Conservation (phyloP, 2,797 vertebrate genomes). For the Parambassis ranga region DNA sequence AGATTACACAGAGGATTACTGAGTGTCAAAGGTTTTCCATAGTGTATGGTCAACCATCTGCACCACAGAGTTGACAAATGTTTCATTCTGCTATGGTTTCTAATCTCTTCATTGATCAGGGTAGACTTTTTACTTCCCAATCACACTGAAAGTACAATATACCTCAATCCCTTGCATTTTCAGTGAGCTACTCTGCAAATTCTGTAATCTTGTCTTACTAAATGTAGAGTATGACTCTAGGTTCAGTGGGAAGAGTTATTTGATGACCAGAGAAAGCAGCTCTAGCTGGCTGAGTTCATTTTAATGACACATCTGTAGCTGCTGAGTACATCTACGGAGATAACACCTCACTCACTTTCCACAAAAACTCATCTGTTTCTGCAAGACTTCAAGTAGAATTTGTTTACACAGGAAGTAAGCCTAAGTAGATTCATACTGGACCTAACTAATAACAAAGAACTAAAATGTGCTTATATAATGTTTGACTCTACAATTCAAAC, state of each 20-base stretch:
- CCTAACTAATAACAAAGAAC: neutral
- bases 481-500: neutral
- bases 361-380: neutral
- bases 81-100: neutral
- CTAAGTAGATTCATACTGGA: constrained; percentile 18
- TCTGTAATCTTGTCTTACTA: neutral
- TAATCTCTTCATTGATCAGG: neutral
- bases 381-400: neutral
- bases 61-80: neutral
- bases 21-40: neutral
- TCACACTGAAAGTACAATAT: neutral
- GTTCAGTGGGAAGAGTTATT: neutral
- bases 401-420: constrained; percentile 24
- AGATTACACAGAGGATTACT: neutral
- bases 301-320: constrained; percentile 6
- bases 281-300: neutral
- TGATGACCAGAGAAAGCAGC: neutral
- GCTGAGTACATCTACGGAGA: constrained; percentile 1
- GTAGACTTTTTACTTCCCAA: neutral
- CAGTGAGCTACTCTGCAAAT: neutral
- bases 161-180: neutral
- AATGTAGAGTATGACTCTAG: neutral
- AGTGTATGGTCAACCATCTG: neutral
- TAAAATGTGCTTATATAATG: neutral
- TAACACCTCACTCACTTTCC: constrained; percentile 14